Percentiles rank a stretch among this genome's conserved stretches.
Evolutionary conservation across 2,113 vertebrate genomes (phyloP).

Genomic region (Chloebia gouldiae): DNA sequence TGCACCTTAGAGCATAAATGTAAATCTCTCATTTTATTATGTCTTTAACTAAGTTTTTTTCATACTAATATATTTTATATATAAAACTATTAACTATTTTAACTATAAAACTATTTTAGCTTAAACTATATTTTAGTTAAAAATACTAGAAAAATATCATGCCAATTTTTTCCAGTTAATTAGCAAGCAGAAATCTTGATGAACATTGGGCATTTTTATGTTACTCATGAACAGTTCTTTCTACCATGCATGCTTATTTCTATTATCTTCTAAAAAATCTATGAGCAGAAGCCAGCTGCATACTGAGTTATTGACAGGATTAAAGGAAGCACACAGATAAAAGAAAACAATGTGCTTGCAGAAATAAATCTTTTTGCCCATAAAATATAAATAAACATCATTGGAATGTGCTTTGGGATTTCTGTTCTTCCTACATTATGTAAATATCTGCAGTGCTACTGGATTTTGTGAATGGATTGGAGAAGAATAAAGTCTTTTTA

Average conservation of each 20-base stretch:
- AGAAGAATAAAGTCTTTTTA: not conserved
- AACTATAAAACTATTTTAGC: too few species aligned
- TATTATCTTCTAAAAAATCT: constrained; percentile 42
- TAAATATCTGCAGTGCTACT: not conserved
- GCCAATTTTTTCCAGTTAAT: constrained; percentile 31
- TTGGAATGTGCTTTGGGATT: constrained; percentile 37
- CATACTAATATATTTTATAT: not conserved
- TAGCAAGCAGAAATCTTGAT: constrained; percentile 42
- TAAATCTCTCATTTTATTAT: not conserved
- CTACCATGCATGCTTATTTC: not conserved
- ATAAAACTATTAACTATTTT: too few species aligned
- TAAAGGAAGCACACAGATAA: constrained; percentile 45
- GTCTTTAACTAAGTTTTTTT: constrained; percentile 15
- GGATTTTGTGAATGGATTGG: not conserved
- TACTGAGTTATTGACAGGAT: constrained; percentile 49
- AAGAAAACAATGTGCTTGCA: constrained; percentile 43
- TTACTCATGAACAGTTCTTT: constrained; percentile 19
- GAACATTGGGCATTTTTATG: constrained; percentile 50
- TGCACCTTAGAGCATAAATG: not conserved
- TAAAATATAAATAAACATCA: constrained; percentile 54
- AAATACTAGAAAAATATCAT: not conserved
- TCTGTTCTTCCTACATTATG: not conserved
- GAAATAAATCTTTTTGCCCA: constrained; percentile 31
- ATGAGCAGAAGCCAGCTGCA: constrained; percentile 24
- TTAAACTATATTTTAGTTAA: not conserved